Evolutionary conservation across 2,113 vertebrate species (phyloP).

Genomic region (Aythya baeri): DNA sequence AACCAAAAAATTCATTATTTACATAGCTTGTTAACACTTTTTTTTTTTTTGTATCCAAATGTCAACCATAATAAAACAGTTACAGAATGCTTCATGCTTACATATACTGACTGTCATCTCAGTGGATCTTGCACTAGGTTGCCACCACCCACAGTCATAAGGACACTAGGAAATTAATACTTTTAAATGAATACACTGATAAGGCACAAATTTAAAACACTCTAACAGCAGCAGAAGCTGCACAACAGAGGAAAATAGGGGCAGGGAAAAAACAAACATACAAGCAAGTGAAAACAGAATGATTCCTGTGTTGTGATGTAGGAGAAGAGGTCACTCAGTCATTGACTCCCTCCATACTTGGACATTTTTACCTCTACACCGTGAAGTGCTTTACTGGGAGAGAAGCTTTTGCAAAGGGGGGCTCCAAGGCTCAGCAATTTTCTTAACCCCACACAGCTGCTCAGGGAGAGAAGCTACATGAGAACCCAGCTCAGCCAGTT

Average conservation of each 20-base stretch:
- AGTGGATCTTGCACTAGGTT: not conserved
- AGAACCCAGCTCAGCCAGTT: not conserved
- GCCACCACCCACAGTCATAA: not conserved
- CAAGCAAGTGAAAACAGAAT: too few relatives aligned
- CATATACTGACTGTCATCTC: not conserved
- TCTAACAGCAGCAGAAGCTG: not conserved
- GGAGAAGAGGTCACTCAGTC: not conserved
- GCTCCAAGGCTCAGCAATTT: not conserved
- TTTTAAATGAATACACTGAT: not conserved
- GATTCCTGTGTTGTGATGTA: not conserved
- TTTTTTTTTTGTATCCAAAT: not conserved
- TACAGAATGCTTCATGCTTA: not conserved
- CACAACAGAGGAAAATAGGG: not conserved
- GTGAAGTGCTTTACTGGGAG: not conserved
- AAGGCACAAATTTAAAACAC: not conserved
- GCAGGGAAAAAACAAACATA: not conserved
- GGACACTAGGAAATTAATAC: not conserved
- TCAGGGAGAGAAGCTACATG: not conserved
- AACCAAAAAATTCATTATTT: not conserved
- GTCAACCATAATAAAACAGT: not conserved
- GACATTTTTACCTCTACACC: not conserved
- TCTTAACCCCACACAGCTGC: not conserved
- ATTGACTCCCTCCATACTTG: rapidly evolving
- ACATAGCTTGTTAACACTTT: not conserved
- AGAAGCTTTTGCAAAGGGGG: not conserved